Evolutionary conservation across 2,113 vertebrate species (phyloP).

Genomic region (Pedionomus torquatus): DNA sequence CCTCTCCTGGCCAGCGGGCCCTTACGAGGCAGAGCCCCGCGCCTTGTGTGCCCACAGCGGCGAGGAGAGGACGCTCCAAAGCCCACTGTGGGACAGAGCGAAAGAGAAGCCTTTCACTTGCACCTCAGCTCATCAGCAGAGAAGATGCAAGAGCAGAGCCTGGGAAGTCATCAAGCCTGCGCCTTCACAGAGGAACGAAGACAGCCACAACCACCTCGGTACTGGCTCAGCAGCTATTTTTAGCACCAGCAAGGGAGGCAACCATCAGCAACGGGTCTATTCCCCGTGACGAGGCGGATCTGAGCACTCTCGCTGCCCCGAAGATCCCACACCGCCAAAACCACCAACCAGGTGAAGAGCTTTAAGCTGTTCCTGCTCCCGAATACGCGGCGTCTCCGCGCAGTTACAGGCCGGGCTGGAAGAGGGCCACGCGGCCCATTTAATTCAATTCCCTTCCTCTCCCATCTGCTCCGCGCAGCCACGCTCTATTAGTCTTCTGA

Average conservation of each 20-base stretch:
- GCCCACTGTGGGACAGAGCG: not conserved
- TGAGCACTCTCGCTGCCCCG: not conserved
- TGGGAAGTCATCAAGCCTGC: not conserved
- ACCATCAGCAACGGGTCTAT: not conserved
- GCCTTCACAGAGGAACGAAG: not conserved
- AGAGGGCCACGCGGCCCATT: not conserved
- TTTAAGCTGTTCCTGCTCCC: not conserved
- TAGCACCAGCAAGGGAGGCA: not conserved
- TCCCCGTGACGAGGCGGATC: not conserved
- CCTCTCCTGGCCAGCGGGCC: not conserved
- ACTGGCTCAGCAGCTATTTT: constrained; percentile 21
- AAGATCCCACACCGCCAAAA: not conserved
- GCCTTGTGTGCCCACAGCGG: too few species aligned
- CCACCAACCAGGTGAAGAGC: not conserved
- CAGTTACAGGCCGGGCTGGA: not conserved
- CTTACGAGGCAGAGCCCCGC: not conserved
- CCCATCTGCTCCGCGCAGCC: not conserved
- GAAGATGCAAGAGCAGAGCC: not conserved
- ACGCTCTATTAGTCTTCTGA: constrained; percentile 23
- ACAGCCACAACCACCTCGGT: not conserved
- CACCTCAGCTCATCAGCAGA: not conserved
- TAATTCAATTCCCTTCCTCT: constrained; percentile 36
- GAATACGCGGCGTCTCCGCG: not conserved
- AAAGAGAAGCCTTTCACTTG: not conserved
- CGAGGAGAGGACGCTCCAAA: not conserved